These are phyloP conservation scores for Cathartes aura DNA, from an alignment of 2,113 vertebrate genomes.

Conservation along the genomic window DNA sequence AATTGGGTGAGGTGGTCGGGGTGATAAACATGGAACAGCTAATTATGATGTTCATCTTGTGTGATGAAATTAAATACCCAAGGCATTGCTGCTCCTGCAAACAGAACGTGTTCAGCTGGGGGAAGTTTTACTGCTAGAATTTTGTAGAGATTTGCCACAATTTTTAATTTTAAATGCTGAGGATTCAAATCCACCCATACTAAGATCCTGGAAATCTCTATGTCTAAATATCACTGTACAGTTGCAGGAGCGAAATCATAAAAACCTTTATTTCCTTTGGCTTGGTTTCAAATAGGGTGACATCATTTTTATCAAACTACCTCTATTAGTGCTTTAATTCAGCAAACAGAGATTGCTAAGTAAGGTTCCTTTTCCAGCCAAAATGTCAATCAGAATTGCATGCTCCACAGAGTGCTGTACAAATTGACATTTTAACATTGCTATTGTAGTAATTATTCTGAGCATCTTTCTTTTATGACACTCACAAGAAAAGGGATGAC, in stretches of 20 bases:
- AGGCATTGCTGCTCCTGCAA: neutral
- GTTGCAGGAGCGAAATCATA: neutral
- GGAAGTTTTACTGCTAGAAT: neutral
- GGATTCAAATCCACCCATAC: neutral
- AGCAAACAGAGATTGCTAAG: slow-evolving; percentile 38
- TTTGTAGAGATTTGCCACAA: neutral
- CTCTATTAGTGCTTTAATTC: slow-evolving; percentile 52
- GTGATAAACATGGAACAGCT: neutral
- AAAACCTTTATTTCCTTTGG: neutral
- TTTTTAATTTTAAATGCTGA: neutral
- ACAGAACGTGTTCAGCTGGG: neutral
- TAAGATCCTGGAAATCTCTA: neutral
- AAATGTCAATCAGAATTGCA: slow-evolving; percentile 33
- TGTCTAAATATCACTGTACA: neutral
- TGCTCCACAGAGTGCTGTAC: neutral
- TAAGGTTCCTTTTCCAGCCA: slow-evolving; percentile 40
- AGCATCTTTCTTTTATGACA: slow-evolving; percentile 51
- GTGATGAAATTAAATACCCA: neutral
- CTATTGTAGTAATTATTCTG: slow-evolving; percentile 47
- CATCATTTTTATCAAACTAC: slow-evolving; percentile 14
- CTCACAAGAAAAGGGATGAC: slow-evolving; percentile 40
- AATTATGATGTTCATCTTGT: neutral
- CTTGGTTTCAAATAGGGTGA: slow-evolving; percentile 34
- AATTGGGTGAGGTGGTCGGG: neutral
- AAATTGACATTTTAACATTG: slow-evolving; percentile 28